These are phyloP conservation scores for Linyphia triangularis DNA, from an alignment of 2,888 invertebrate genomes.

Conservation along the genomic window DNA sequence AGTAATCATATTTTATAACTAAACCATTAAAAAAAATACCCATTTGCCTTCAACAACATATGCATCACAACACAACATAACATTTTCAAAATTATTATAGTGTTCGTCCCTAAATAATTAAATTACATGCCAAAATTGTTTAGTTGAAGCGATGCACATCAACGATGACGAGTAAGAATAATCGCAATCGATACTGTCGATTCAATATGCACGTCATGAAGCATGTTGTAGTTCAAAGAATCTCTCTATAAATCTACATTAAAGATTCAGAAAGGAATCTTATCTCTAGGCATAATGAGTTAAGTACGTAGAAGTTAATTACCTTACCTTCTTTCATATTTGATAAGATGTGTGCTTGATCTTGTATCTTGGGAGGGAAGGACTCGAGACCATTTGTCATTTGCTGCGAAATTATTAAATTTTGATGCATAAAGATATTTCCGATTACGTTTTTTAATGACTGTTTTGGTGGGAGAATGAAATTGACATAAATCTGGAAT, in stretches of 20 bases:
- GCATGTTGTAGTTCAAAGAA: background rate
- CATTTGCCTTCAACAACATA: no score
- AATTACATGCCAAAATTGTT: background rate
- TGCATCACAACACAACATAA: no score
- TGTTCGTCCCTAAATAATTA: background rate
- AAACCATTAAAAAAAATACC: no score
- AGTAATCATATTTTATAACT: no score
- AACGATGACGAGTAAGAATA: background rate
- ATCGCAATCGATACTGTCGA: conserved; percentile 22
- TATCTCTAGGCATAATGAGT: conserved; percentile 62
- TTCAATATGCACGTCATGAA: conserved; percentile 32
- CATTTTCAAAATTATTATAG: no score
- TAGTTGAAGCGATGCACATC: background rate
- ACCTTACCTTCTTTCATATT: conserved; percentile 62
- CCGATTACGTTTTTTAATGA: background rate
- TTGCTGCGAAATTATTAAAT: conserved; percentile 31
- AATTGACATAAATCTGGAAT: background rate
- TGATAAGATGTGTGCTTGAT: conserved; percentile 36
- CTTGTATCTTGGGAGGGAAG: conserved; percentile 36
- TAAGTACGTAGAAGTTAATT: conserved; percentile 61
- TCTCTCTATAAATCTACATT: conserved; percentile 59
- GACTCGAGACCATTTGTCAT: conserved; percentile 39
- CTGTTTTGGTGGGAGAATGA: background rate
- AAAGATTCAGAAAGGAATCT: conserved; percentile 62
- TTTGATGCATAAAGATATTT: background rate